These are phyloP conservation scores for Lepus oiostolus DNA, from an alignment of 2,797 vertebrate species.

Conservation along the genomic window DNA sequence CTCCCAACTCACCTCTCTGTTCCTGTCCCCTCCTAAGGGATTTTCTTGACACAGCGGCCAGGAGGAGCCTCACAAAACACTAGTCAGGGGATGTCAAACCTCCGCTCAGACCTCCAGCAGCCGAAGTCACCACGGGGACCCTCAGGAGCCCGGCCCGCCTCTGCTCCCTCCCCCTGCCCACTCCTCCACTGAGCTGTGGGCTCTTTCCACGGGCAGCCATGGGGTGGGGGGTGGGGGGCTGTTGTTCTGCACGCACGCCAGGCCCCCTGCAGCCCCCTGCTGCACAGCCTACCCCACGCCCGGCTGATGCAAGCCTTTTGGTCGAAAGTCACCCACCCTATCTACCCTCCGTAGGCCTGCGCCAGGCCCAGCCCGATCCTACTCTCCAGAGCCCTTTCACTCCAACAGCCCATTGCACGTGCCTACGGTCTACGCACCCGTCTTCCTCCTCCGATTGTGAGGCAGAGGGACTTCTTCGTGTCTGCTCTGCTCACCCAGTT, in stretches of 20 bases:
- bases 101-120: neutral
- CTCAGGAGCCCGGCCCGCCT: rapidly evolving
- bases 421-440: too few species aligned
- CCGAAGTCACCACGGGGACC: neutral
- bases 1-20: neutral
- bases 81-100: rapidly evolving
- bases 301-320: neutral
- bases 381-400: too few species aligned
- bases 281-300: neutral
- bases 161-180: too few species aligned
- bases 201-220: too few species aligned
- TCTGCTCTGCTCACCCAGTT: neutral
- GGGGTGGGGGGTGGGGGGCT: too few species aligned
- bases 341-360: neutral
- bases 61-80: neutral
- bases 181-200: too few species aligned
- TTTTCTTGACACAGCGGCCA: neutral
- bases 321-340: neutral
- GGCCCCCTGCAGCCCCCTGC: neutral
- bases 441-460: neutral
- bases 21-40: neutral
- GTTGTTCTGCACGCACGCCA: neutral
- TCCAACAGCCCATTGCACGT: too few species aligned
- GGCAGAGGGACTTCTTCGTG: neutral
- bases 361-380: neutral